Evolutionary conservation across 2,113 vertebrate species (phyloP).

Genomic region (Oryzias woworae): DNA sequence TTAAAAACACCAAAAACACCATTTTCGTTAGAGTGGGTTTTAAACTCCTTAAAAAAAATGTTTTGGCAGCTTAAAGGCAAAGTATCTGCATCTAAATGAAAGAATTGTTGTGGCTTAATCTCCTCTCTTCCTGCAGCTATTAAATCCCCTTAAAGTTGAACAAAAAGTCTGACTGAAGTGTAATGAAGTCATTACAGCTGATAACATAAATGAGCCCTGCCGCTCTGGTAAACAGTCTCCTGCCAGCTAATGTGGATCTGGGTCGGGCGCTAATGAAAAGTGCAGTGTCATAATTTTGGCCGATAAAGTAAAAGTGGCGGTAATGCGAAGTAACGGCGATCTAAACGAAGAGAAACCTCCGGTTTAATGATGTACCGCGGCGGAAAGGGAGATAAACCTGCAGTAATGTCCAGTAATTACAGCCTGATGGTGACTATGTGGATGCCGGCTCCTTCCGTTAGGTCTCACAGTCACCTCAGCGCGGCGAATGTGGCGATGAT

Average conservation of each 20-base stretch:
- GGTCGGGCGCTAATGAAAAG: conserved; percentile 55
- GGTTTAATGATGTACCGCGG: conserved; percentile 42
- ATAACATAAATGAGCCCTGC: conserved; percentile 35
- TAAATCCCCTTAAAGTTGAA: not conserved
- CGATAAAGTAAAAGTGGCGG: conserved; percentile 44
- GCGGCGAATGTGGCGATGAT: conserved; percentile 27
- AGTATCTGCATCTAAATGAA: not conserved
- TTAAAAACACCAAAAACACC: too few species aligned
- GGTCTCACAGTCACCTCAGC: conserved; percentile 52
- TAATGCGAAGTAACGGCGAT: conserved; percentile 47
- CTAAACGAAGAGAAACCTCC: conserved; percentile 54
- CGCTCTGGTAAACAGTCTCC: not conserved
- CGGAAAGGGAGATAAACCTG: conserved; percentile 66
- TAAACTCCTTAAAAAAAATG: too few species aligned
- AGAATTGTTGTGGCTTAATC: not conserved
- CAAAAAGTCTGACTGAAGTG: conserved; percentile 26
- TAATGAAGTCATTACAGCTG: conserved; percentile 39
- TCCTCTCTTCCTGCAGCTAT: not conserved
- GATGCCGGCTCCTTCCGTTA: conserved; percentile 56
- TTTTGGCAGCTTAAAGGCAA: not conserved
- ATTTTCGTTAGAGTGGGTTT: too few species aligned
- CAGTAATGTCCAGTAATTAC: conserved; percentile 69
- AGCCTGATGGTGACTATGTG: conserved; percentile 59
- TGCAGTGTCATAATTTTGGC: conserved; percentile 55
- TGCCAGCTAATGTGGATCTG: conserved; percentile 32